These are phyloP conservation scores for Hydropsyche tenuis DNA, from an alignment of 1,140 invertebrate genomes.

Conservation along the genomic window DNA sequence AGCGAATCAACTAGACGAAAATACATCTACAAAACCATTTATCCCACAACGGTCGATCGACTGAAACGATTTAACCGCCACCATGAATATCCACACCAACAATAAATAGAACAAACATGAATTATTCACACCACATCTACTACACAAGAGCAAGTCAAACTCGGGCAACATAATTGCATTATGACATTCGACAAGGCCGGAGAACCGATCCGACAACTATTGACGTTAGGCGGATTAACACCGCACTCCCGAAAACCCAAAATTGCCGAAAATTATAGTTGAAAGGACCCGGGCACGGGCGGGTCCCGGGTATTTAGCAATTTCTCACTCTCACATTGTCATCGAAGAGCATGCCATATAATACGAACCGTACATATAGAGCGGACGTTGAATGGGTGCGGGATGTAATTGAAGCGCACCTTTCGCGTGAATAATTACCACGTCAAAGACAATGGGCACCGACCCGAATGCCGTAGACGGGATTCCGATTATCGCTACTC, in stretches of 20 bases:
- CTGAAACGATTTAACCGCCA: no score
- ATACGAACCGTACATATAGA: background rate
- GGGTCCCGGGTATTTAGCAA: conserved; percentile 5
- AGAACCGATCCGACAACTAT: no score
- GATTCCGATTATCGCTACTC: conserved; percentile 43
- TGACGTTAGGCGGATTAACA: no score
- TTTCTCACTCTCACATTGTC: background rate
- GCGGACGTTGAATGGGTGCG: background rate
- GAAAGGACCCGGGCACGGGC: background rate
- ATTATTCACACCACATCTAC: no score
- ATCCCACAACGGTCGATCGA: no score
- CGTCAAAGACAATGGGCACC: conserved; percentile 32
- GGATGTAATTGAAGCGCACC: conserved; percentile 26
- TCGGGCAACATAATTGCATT: no score
- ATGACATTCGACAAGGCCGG: no score
- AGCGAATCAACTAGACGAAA: no score
- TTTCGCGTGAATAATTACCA: conserved; percentile 47
- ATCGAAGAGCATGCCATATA: background rate
- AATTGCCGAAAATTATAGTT: conserved; percentile 13
- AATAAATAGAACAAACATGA: no score
- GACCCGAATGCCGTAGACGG: conserved; percentile 11
- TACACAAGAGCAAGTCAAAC: no score
- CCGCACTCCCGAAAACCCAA: background rate
- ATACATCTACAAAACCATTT: no score
- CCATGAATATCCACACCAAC: no score